Evolutionary conservation across 2,888 invertebrate species (phyloP).

Genomic region (Cheilosia vernalis): DNA sequence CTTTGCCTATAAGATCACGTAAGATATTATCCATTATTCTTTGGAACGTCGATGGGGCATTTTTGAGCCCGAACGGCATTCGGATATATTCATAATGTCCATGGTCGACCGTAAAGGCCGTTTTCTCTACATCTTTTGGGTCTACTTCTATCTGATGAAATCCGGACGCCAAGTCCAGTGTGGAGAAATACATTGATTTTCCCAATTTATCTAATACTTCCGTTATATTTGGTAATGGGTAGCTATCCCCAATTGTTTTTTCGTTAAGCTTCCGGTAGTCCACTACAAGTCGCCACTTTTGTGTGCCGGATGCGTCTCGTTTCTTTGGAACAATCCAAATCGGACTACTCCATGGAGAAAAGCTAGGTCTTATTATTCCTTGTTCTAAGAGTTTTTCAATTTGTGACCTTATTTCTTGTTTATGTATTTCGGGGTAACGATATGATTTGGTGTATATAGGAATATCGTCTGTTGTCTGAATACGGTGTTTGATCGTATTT

Average conservation of each 20-base stretch:
- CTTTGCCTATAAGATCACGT: not conserved
- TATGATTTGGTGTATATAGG: conserved; percentile 71
- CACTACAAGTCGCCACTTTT: conserved; percentile 48
- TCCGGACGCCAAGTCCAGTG: conserved; percentile 25
- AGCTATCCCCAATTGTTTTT: conserved; percentile 50
- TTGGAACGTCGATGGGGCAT: conserved; percentile 27
- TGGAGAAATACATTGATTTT: conserved; percentile 20
- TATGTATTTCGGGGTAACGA: conserved; percentile 75
- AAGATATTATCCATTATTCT: conserved; percentile 16
- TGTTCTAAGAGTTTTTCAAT: conserved; percentile 58
- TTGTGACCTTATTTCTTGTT: conserved; percentile 75
- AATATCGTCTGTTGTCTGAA: conserved; percentile 42
- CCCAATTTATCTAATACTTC: conserved; percentile 32
- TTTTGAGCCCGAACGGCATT: conserved; percentile 16
- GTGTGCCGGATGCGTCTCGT: conserved; percentile 25
- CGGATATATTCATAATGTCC: conserved; percentile 31
- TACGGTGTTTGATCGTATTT: conserved; percentile 44
- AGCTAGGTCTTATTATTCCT: conserved; percentile 61
- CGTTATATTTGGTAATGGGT: conserved; percentile 31
- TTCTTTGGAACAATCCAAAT: conserved; percentile 56
- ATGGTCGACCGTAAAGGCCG: conserved; percentile 27
- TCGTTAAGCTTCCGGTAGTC: conserved; percentile 46
- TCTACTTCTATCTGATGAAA: conserved; percentile 59
- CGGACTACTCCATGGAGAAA: conserved; percentile 41
- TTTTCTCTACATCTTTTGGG: conserved; percentile 15